Conservation (phyloP, 2,113 vertebrate species). For the Macquaria ambigua region DNA sequence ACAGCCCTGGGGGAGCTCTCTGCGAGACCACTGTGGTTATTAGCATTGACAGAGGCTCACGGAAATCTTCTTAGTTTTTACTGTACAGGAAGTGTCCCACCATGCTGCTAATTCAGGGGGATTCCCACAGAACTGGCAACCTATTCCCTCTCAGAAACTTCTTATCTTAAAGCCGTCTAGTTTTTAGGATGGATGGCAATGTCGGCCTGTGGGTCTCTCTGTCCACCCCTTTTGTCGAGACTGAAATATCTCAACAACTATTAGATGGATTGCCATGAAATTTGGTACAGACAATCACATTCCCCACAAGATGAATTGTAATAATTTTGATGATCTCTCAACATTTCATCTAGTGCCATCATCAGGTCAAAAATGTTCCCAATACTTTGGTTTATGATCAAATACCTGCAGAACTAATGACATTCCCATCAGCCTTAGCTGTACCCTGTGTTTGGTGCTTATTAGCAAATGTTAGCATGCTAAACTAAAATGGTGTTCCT, state of each 20-base stretch:
- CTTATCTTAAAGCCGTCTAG: conserved; percentile 18
- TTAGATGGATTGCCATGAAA: neutral
- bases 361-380: neutral
- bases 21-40: conserved; percentile 69
- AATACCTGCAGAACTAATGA: neutral
- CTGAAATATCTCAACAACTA: neutral
- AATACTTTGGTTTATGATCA: neutral
- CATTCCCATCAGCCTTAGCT: neutral
- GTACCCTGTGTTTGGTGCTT: neutral
- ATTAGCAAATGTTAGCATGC: neutral
- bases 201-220: neutral
- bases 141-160: conserved; percentile 13
- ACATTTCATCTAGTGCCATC: neutral
- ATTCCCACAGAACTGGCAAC: conserved; percentile 40
- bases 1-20: conserved; percentile 71
- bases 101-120: conserved; percentile 57
- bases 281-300: neutral
- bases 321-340: neutral
- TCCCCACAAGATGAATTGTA: neutral
- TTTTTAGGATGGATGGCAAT: neutral
- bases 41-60: conserved; percentile 73
- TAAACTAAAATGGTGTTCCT: neutral
- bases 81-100: conserved; percentile 63
- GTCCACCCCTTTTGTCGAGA: neutral
- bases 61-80: conserved; percentile 73